Evolutionary conservation across 2,113 vertebrate species (phyloP).

Genomic region (Castor canadensis): DNA sequence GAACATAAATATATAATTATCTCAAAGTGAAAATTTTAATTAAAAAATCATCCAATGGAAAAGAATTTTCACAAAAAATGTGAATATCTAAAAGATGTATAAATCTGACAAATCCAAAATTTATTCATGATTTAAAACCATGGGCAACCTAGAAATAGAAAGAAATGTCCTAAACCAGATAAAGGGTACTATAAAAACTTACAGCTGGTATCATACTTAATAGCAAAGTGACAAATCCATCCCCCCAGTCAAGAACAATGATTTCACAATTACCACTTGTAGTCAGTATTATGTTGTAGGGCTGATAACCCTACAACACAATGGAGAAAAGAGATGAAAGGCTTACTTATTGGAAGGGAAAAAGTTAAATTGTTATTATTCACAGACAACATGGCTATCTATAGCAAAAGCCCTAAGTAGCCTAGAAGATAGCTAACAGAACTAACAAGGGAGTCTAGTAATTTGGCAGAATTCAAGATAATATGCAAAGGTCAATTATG

Average conservation of each 20-base stretch:
- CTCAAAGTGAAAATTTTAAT: not conserved
- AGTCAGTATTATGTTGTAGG: not conserved
- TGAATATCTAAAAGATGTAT: not conserved
- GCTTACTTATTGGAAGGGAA: not conserved
- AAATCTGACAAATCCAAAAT: constrained; percentile 25
- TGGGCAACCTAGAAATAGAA: not conserved
- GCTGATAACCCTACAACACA: not conserved
- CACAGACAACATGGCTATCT: not conserved
- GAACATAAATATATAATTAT: not conserved
- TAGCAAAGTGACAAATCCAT: not conserved
- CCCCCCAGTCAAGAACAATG: not conserved
- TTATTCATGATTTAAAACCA: not conserved
- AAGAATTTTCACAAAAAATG: not conserved
- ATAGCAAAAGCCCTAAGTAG: not conserved
- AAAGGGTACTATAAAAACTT: not conserved
- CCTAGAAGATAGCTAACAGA: not conserved
- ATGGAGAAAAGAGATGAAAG: not conserved
- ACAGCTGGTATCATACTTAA: too few species aligned
- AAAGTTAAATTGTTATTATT: not conserved
- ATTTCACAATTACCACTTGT: not conserved
- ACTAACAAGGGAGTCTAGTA: not conserved
- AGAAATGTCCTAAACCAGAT: not conserved
- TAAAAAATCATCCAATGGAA: not conserved
- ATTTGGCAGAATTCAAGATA: not conserved
- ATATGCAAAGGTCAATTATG: too few species aligned